These are phyloP conservation scores for Pavo muticus DNA, from an alignment of 2,113 vertebrate species.

Conservation along the genomic window DNA sequence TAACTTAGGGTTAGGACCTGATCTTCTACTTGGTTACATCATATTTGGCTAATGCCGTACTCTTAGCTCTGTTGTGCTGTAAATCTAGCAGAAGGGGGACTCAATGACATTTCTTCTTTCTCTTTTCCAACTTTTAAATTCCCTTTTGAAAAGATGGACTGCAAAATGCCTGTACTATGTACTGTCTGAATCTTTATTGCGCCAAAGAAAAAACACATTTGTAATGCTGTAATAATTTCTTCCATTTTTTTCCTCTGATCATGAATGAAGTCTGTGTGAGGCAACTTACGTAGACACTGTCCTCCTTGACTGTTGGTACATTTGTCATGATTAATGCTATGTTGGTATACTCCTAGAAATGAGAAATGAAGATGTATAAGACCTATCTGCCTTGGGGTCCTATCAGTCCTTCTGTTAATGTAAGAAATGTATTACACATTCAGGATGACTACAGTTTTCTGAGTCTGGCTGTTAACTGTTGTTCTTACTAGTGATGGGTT, in stretches of 20 bases:
- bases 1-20: neutral
- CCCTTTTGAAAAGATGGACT: neutral
- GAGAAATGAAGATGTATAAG: neutral
- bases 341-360: neutral
- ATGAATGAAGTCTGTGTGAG: neutral
- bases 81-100: neutral
- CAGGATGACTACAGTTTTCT: neutral
- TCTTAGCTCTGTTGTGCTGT: neutral
- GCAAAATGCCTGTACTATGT: neutral
- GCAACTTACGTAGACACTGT: neutral
- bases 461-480: neutral
- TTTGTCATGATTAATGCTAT: neutral
- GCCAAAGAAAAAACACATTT: rapidly evolving
- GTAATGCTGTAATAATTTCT: neutral
- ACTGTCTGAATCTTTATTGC: neutral
- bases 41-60: neutral
- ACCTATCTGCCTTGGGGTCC: neutral
- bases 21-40: neutral
- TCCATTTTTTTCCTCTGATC: neutral
- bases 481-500: neutral
- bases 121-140: neutral
- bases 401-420: neutral
- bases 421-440: neutral
- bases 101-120: neutral
- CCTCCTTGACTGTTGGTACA: neutral